phyloP scores from a whole-genome alignment of 1,140 invertebrate genomes.

The Dreissena polymorpha region DNA sequence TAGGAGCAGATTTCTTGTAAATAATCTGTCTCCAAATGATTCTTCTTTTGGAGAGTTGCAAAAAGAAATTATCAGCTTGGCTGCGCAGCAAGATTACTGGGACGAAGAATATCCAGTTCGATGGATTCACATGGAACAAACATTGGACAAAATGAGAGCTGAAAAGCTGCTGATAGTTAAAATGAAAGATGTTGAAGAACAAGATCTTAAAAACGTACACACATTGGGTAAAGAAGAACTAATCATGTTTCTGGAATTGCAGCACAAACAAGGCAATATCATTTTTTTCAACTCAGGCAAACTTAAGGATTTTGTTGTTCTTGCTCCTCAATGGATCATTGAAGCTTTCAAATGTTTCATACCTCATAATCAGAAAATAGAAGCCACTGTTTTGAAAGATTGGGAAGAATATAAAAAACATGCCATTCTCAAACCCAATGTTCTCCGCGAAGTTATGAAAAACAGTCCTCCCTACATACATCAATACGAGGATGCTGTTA shows the following conservation, averaged over 20 bases:
- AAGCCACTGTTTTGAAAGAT: not conserved
- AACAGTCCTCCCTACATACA: not conserved
- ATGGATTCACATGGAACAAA: conserved; percentile 24
- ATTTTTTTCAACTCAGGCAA: conserved; percentile 18
- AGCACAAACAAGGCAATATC: conserved; percentile 27
- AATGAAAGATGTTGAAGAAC: not conserved
- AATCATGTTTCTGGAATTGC: conserved; percentile 13
- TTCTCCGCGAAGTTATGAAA: conserved; percentile 37
- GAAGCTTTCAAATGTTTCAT: conserved; percentile 42
- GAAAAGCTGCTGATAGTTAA: conserved; percentile 22
- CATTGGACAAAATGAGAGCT: conserved; percentile 4
- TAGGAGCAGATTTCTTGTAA: conserved; percentile 27
- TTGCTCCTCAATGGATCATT: conserved; percentile 45
- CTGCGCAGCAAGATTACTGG: conserved; percentile 31
- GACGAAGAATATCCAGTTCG: conserved; percentile 11
- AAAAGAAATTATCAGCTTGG: conserved; percentile 9
- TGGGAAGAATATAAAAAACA: conserved; percentile 24
- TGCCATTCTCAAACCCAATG: conserved; percentile 8
- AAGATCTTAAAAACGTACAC: not conserved
- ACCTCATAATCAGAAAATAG: conserved; percentile 17
- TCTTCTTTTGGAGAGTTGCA: not conserved
- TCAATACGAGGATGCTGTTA: conserved; percentile 4
- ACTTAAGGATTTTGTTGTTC: conserved; percentile 14
- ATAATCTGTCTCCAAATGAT: conserved; percentile 9
- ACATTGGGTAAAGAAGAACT: conserved; percentile 11